phyloP scores from a whole-genome alignment of 2,797 vertebrate genomes.

The Eulemur albifrons region DNA sequence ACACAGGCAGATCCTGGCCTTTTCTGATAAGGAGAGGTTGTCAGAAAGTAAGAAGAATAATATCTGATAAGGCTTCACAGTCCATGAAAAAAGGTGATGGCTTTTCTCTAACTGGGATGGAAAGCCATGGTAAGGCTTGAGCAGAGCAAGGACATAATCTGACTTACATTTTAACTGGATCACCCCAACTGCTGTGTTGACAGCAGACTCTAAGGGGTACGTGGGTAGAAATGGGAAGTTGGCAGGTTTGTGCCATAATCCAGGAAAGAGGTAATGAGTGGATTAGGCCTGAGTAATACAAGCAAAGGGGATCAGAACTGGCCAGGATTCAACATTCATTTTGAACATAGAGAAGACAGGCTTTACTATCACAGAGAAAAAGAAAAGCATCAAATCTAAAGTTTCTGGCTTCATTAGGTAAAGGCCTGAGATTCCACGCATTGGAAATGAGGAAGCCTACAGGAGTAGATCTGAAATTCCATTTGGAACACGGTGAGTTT shows the following conservation, averaged over 20 bases:
- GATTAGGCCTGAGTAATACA: neutral
- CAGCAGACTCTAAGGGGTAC: neutral
- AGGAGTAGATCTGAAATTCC: neutral
- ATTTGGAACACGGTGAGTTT: neutral
- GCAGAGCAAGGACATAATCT: neutral
- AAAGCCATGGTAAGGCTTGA: neutral
- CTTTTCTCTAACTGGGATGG: neutral
- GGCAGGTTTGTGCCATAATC: neutral
- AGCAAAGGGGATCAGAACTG: neutral
- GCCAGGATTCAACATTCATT: neutral
- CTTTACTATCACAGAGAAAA: neutral
- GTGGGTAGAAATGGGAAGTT: neutral
- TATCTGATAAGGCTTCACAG: neutral
- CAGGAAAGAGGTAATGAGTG: neutral
- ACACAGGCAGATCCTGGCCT: neutral
- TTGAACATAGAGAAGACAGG: neutral
- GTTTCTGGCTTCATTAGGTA: neutral
- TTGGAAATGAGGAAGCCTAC: neutral
- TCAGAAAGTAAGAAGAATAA: neutral
- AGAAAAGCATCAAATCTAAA: neutral
- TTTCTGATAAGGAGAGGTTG: neutral
- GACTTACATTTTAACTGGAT: neutral
- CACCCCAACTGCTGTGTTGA: neutral
- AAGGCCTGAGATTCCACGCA: neutral
- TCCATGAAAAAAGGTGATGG: neutral